A percentile compares a stretch with the other conserved stretches of the same genome.
Conservation (phyloP, 2,888 invertebrate species). For the Dorcus hopei region DNA sequence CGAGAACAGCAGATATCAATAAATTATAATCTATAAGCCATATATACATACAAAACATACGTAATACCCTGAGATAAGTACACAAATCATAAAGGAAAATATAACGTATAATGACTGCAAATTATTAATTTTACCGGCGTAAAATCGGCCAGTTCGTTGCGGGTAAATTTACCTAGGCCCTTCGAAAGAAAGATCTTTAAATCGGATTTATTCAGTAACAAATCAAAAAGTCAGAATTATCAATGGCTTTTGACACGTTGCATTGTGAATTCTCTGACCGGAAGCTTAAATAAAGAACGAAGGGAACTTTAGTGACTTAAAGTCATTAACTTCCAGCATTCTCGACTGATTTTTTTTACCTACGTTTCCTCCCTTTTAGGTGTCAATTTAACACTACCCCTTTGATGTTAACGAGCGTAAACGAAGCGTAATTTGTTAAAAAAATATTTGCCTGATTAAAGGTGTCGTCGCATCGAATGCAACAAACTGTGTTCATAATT, state of each 20-base stretch:
- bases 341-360: background rate
- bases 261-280: background rate
- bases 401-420: background rate
- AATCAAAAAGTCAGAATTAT: background rate
- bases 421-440: no score
- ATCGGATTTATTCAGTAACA: background rate
- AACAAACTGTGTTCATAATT: no score
- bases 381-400: background rate
- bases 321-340: conserved; percentile 1
- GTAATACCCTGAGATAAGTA: conserved; percentile 2
- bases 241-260: background rate
- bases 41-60: conserved; percentile 4
- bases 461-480: no score
- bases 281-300: background rate
- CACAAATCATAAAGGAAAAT: conserved; percentile 1
- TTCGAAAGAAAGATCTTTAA: background rate
- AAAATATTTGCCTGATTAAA: no score
- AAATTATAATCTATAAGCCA: conserved; percentile 6
- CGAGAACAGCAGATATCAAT: conserved; percentile 6
- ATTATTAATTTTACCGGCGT: background rate
- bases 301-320: background rate
- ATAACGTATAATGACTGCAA: conserved; percentile 1
- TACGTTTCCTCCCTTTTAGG: background rate
- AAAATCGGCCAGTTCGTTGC: background rate
- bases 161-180: background rate